A percentile compares a stretch with the other conserved stretches of the same genome.
These are phyloP conservation scores for Nemapogon koenigi DNA, from an alignment of 2,888 invertebrate species.

Conservation along the genomic window DNA sequence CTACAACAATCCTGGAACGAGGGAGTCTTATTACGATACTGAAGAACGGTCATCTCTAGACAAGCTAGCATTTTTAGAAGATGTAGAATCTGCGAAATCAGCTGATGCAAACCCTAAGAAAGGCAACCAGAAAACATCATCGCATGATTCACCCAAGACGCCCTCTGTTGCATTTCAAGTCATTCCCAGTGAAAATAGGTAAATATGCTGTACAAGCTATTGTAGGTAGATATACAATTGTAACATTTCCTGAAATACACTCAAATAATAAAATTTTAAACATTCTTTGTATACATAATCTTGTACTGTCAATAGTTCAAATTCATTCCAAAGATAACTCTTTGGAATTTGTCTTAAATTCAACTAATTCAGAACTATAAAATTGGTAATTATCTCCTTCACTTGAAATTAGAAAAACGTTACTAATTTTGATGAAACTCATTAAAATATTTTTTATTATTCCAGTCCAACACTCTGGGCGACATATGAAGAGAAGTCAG, in stretches of 20 bases:
- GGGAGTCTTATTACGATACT: constrained; percentile 22
- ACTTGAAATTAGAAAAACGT: too few relatives aligned
- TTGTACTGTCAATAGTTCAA: too few relatives aligned
- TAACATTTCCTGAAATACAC: too few relatives aligned
- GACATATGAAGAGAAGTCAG: constrained; percentile 45
- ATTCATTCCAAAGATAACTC: too few relatives aligned
- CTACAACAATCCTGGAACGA: constrained; percentile 25
- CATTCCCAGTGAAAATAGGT: constrained; percentile 59
- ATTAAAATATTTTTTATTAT: constrained; percentile 17
- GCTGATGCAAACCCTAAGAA: constrained; percentile 18
- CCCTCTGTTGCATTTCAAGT: constrained; percentile 54
- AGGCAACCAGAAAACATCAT: constrained; percentile 28
- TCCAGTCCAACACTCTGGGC: constrained; percentile 55
- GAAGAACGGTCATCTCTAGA: constrained; percentile 41
- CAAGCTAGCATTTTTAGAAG: constrained; percentile 31
- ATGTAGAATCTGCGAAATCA: constrained; percentile 25
- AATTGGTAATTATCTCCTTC: too few relatives aligned
- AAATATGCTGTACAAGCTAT: constrained; percentile 9
- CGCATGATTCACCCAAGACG: constrained; percentile 33
- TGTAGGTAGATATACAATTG: neutral
- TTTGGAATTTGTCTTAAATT: too few relatives aligned
- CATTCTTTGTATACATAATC: too few relatives aligned
- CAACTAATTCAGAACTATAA: too few relatives aligned
- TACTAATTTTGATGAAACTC: too few relatives aligned
- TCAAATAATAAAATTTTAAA: too few relatives aligned